Evolutionary conservation across 2,113 vertebrate species (phyloP).

Genomic region (Amblyornis subalaris): DNA sequence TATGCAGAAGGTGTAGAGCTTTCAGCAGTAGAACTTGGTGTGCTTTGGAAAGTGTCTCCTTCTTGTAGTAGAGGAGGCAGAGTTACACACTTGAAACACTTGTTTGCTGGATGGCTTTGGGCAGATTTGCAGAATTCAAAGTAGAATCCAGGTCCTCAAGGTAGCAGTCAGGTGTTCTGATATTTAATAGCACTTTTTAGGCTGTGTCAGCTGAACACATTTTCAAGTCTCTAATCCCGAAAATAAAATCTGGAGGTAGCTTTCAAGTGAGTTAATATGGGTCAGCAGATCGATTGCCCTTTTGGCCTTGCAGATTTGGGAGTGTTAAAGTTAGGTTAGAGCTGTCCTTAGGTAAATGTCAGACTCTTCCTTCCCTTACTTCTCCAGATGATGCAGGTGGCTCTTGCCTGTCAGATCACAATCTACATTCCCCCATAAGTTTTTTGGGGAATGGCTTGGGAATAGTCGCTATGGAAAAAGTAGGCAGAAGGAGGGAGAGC

Average conservation of each 20-base stretch:
- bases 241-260: not conserved
- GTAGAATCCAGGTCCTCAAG: not conserved
- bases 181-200: not conserved
- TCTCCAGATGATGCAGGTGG: not conserved
- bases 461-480: not conserved
- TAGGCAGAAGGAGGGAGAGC: not conserved
- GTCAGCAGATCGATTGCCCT: not conserved
- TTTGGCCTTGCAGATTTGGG: not conserved
- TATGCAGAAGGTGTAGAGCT: not conserved
- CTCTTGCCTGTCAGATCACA: not conserved
- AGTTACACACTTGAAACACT: not conserved
- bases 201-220: not conserved
- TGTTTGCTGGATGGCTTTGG: slow-evolving; percentile 3
- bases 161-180: not conserved
- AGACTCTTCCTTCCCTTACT: not conserved
- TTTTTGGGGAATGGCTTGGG: not conserved
- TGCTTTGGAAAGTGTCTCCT: not conserved
- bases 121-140: not conserved
- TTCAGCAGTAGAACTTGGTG: not conserved
- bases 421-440: not conserved
- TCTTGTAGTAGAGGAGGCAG: not conserved
- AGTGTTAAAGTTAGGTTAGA: not conserved
- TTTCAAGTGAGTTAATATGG: not conserved
- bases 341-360: fast-evolving
- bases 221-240: not conserved